Conservation (phyloP, 2,113 vertebrate genomes). For the Atrichornis clamosus region DNA sequence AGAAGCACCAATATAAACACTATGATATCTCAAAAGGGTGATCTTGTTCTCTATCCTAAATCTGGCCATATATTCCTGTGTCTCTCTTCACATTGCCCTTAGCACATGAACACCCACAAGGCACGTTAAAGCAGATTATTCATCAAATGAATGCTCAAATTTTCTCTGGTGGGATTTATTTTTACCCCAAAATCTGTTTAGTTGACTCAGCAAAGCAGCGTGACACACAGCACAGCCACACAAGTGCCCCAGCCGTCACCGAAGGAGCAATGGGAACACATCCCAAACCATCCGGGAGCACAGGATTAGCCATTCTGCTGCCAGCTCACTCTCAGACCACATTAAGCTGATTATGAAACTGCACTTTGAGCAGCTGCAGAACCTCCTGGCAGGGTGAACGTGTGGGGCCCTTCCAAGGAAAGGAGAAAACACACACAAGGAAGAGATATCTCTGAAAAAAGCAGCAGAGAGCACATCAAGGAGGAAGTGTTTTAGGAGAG, state of each 20-base stretch:
- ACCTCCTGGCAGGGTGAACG: not conserved
- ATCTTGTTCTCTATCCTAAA: not conserved
- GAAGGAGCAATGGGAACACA: not conserved
- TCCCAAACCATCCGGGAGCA: rapidly evolving
- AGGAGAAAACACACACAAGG: not conserved
- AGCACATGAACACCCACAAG: not conserved
- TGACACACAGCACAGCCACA: not conserved
- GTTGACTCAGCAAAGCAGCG: not conserved
- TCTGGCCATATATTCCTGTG: rapidly evolving
- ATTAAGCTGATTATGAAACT: not conserved
- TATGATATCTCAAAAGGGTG: not conserved
- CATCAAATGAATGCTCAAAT: not conserved
- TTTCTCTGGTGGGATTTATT: not conserved
- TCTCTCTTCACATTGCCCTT: not conserved
- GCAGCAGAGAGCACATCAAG: not conserved
- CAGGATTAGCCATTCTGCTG: not conserved
- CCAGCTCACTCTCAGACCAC: not conserved
- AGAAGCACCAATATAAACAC: not conserved
- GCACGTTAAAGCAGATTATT: not conserved
- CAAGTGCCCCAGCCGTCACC: not conserved
- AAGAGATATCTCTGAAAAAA: not conserved
- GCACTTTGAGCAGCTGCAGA: not conserved
- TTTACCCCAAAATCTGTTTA: not conserved
- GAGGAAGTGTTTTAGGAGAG: not conserved
- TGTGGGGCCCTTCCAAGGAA: not conserved